A percentile compares a stretch with the other conserved stretches of the same genome.
Evolutionary conservation across 2,888 invertebrate genomes (phyloP).

Genomic region (Phaonia tiefii): DNA sequence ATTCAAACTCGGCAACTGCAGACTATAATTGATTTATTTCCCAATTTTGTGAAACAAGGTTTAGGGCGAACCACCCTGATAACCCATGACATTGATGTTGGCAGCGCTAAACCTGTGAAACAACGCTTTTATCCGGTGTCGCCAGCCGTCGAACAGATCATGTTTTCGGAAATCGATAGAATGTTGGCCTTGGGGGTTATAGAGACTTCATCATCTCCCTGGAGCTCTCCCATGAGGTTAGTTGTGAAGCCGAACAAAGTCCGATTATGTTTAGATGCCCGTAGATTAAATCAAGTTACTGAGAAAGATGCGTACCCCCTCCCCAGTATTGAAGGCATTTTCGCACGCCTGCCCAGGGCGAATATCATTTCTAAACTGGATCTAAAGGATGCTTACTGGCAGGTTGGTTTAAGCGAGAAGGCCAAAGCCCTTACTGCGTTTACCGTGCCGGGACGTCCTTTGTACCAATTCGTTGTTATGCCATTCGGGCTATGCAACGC

Average conservation of each 20-base stretch:
- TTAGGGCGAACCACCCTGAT: constrained; percentile 22
- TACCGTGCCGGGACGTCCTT: not conserved
- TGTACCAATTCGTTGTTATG: constrained; percentile 54
- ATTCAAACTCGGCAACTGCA: too few species aligned
- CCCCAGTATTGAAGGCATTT: constrained; percentile 53
- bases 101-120: constrained; percentile 2
- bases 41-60: not conserved
- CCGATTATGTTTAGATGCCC: constrained; percentile 49
- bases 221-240: not conserved
- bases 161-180: constrained; percentile 69
- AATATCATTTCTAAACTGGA: constrained; percentile 20
- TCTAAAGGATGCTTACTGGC: constrained; percentile 46
- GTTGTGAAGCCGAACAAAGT: constrained; percentile 55
- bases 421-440: constrained; percentile 43
- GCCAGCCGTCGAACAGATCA: constrained; percentile 7
- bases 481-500: constrained; percentile 54
- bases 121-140: constrained; percentile 57
- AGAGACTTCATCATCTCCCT: constrained; percentile 64
- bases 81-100: constrained; percentile 1
- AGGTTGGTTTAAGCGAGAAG: constrained; percentile 27
- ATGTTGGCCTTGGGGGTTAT: constrained; percentile 72
- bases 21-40: not conserved
- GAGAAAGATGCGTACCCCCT: too few species aligned
- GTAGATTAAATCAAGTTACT: too few species aligned
- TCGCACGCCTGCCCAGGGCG: constrained; percentile 68